Base-by-base conservation (phyloP, 2,113 vertebrate genomes). In the Pteronura brasiliensis region DNA sequence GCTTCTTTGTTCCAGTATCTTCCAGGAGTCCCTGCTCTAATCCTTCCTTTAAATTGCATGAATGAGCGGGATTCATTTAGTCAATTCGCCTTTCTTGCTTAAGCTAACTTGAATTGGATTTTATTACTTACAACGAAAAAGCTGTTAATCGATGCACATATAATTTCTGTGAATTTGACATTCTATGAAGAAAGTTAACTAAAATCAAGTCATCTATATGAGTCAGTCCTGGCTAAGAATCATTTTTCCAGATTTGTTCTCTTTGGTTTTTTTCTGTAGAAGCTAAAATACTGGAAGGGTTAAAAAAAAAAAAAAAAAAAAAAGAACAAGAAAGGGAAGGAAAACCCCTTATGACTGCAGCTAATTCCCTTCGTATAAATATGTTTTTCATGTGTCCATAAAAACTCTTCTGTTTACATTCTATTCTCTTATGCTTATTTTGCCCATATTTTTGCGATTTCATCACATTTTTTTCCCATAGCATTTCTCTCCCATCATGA, bases 51-150 rank as follows among this genome's bases (percentile, higher is more conserved):
- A 80, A 79, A 85, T 29, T 67, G 80, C 14, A 21, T 17, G 88
- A 87, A 71, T 18, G 31, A 52, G 34, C 57, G n/a, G 14, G 29
- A 63, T 57, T 95, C 79, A 61, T 83, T 88, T 47, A 59, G 61
- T 65, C 93, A 84, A 23, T 65, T 95, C 55, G 29, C 88, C 90
- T 96, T 95, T 94, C 80, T 90, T 88, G 93, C 93, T 88, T 90
- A 88, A 83, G 44, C 88, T 88, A 80, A 96, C 83, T 87, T 52
- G 90, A 84, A 88, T 88, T 87, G 84, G 84, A 88, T 97, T 96
- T 94, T 85, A 92, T 90, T 87, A 90, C 81, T 93, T 90, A 81
- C 36, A 96, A 84, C 83, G 55, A 84, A 94, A 92, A 92, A 79
- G 59, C 87, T 86, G 86, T 96, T 91, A 86, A 83, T 95, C 87